phyloP scores from a whole-genome alignment of 2,888 invertebrate species.

The Fragum sueziense region DNA sequence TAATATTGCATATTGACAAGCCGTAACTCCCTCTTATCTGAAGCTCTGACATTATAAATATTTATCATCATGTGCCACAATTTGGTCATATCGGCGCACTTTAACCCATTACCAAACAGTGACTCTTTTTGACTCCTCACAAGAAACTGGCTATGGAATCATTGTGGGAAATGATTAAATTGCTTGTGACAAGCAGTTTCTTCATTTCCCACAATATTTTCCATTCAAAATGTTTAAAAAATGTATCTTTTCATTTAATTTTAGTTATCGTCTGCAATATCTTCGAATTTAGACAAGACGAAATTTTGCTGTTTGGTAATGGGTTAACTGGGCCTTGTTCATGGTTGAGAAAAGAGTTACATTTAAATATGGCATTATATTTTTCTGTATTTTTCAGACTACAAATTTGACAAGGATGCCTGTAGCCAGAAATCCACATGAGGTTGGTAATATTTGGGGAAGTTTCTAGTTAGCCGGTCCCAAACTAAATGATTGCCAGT shows the following conservation, averaged over 20 bases:
- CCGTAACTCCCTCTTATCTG: too few relatives aligned
- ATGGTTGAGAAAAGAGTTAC: not conserved
- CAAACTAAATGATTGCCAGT: too few relatives aligned
- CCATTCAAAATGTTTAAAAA: not conserved
- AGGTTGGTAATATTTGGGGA: constrained; percentile 76
- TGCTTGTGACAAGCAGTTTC: not conserved
- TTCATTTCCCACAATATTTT: not conserved
- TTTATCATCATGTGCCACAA: too few relatives aligned
- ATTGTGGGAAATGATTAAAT: not conserved
- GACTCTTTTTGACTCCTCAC: not conserved
- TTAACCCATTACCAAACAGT: not conserved
- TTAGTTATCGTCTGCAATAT: not conserved
- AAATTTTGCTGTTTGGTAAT: too few relatives aligned
- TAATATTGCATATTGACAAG: too few relatives aligned
- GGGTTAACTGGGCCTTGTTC: not conserved
- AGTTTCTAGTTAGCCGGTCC: too few relatives aligned
- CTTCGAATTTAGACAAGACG: not conserved
- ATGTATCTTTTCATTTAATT: not conserved
- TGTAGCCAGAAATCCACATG: constrained; percentile 90
- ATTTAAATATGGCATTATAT: not conserved
- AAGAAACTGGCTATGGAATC: not conserved
- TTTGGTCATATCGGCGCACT: too few relatives aligned
- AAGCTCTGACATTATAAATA: too few relatives aligned
- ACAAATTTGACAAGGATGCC: constrained; percentile 93
- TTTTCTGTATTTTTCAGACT: constrained; percentile 81